Evolutionary conservation across 1,140 invertebrate genomes (phyloP), one percentile per base, ranked within the genome.

Genomic region (Plutomurus gul): DNA sequence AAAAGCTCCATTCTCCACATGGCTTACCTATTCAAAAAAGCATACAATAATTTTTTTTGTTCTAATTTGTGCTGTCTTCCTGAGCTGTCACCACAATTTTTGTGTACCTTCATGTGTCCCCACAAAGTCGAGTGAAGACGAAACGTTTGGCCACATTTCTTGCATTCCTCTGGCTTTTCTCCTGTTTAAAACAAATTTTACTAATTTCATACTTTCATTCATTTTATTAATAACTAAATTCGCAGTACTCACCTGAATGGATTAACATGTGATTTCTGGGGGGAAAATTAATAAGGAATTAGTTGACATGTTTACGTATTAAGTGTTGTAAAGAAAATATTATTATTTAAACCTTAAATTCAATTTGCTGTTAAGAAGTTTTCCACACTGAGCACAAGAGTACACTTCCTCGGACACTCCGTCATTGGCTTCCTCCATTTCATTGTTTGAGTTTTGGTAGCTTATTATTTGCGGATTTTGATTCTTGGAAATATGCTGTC

Each of bases 61-160:
- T 18, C 7, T 60, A 20, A 8, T 18, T 25, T 18, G 18, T 13
- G 51, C 40, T 43, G 40, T 10, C n/a, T 43, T 43, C 40, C n/a
- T 43, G 40, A 18, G 18, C 49, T 56, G 5, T 22, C 18, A 49
- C 6, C 13, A 16, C 37, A 8, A 70, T 46, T 39, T 1, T 5
- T 27, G 36, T 77, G 51, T n/a, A 27, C 56, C 76, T 77, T 70
- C n/a, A 71, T 43, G 47, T 77, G 76, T 22, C 56, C 40, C 40
- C 60, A 77, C 13, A 65, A 65, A 4, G 56, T 65, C 2, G 25
- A 33, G 8, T 65, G 56, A 4, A 65, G 16, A 16, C 56, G 30
- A 36, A 65, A 65, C 0, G 56, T 65, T n/a, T 65, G 56, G 0
- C 56, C 56, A 33, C 56, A 65, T 36, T 33, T 33, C 6, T 18